Evolutionary conservation across 2,113 vertebrate genomes (phyloP).

Genomic region (Himantopus leucocephalus): DNA sequence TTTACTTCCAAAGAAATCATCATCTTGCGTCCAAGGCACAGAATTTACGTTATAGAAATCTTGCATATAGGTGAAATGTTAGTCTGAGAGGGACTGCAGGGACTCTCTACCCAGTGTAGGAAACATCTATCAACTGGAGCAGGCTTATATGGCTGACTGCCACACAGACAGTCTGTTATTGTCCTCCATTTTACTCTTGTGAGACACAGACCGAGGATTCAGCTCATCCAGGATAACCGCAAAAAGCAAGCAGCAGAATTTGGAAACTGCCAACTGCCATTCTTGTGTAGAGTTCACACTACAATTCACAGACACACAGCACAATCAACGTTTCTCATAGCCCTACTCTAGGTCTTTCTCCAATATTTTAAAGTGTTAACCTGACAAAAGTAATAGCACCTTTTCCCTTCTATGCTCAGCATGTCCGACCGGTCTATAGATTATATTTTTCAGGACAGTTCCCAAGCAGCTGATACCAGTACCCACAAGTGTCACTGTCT

Average conservation of each 20-base stretch:
- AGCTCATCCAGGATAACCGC: background rate
- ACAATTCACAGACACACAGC: background rate
- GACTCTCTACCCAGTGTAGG: background rate
- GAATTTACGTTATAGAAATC: background rate
- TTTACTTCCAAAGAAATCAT: background rate
- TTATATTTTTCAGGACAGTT: background rate
- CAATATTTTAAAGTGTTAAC: background rate
- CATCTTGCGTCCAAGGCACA: background rate
- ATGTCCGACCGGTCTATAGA: background rate
- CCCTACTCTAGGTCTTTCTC: background rate
- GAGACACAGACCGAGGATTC: background rate
- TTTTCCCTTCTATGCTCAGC: background rate
- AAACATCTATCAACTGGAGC: background rate
- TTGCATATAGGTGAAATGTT: background rate
- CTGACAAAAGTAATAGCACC: background rate
- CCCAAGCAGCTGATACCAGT: background rate
- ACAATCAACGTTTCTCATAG: background rate
- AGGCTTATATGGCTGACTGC: too few species aligned
- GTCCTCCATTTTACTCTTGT: background rate
- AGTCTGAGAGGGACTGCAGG: background rate
- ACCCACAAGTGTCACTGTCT: background rate
- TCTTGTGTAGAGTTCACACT: background rate
- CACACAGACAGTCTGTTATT: too few species aligned
- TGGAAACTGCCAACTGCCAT: background rate
- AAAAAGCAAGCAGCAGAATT: background rate